Evolutionary conservation across 2,888 invertebrate species (phyloP).

Genomic region (Eustalomyia histrio): DNA sequence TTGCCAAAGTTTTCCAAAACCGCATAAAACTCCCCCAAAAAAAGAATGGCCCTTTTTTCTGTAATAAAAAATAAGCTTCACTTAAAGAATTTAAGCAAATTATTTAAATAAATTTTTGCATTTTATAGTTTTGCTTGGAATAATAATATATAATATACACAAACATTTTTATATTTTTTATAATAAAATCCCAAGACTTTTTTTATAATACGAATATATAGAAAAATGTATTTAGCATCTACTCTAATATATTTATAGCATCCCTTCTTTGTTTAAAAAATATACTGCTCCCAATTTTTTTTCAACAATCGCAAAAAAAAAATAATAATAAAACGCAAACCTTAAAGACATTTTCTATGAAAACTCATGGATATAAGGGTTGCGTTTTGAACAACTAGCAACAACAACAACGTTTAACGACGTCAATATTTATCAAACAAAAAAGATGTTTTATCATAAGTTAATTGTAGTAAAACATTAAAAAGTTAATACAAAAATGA

Average conservation of each 20-base stretch:
- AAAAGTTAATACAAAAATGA: conserved; percentile 55
- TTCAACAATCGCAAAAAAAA: conserved; percentile 13
- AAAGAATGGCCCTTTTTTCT: conserved; percentile 31
- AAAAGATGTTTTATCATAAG: conserved; percentile 50
- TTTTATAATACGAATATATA: conserved; percentile 22
- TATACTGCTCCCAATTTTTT: conserved; percentile 30
- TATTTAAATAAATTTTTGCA: conserved; percentile 49
- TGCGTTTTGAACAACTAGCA: conserved; percentile 11
- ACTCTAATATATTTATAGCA: conserved; percentile 41
- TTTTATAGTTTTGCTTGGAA: conserved; percentile 59
- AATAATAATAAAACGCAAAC: conserved; percentile 12
- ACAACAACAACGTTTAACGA: neutral
- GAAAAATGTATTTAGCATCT: conserved; percentile 51
- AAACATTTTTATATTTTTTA: conserved; percentile 1
- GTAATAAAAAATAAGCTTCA: conserved; percentile 40
- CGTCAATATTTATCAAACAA: conserved; percentile 18
- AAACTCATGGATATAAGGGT: conserved; percentile 25
- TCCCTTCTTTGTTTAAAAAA: conserved; percentile 21
- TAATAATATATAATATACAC: neutral
- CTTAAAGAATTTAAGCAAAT: conserved; percentile 33
- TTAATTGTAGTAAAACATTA: conserved; percentile 49
- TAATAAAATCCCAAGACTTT: neutral
- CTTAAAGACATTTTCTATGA: conserved; percentile 10
- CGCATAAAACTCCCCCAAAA: conserved; percentile 28
- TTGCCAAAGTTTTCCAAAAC: conserved; percentile 73